Evolutionary conservation across 2,888 invertebrate genomes (phyloP).

Genomic region (Heliconius sara): DNA sequence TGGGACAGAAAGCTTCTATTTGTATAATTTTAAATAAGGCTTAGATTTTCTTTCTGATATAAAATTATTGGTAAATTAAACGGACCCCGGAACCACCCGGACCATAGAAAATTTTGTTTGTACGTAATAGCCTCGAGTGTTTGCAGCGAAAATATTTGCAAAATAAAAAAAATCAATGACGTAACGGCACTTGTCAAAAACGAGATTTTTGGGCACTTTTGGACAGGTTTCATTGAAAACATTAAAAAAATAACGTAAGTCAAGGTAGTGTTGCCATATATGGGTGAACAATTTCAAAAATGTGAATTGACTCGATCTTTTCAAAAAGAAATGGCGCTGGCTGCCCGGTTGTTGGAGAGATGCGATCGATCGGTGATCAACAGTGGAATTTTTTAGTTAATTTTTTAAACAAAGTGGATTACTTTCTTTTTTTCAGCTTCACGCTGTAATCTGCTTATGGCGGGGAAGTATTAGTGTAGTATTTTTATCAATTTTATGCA

Average conservation of each 20-base stretch:
- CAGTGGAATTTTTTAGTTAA: background rate
- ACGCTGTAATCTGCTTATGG: background rate
- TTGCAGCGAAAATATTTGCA: background rate
- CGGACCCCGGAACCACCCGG: too few relatives aligned
- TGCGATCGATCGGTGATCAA: background rate
- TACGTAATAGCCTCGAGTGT: background rate
- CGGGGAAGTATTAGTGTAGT: background rate
- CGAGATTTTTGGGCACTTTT: constrained; percentile 11
- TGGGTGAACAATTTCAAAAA: constrained; percentile 17
- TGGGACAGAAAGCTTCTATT: too few relatives aligned
- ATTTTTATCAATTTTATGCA: too few relatives aligned
- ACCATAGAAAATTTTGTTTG: background rate
- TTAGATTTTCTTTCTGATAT: too few relatives aligned
- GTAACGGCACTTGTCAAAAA: constrained; percentile 14
- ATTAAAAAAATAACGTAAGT: constrained; percentile 17
- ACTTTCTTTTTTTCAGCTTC: background rate
- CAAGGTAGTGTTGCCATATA: constrained; percentile 17
- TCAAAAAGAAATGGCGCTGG: constrained; percentile 8
- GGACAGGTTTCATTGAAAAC: constrained; percentile 27
- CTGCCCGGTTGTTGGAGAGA: background rate
- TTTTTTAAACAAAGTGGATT: background rate
- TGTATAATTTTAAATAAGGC: too few relatives aligned
- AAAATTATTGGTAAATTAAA: too few relatives aligned
- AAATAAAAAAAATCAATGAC: constrained; percentile 12
- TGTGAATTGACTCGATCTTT: constrained; percentile 7